These are phyloP conservation scores for Lordiphosa mommai DNA, from an alignment of 1,140 invertebrate genomes.

Conservation along the genomic window DNA sequence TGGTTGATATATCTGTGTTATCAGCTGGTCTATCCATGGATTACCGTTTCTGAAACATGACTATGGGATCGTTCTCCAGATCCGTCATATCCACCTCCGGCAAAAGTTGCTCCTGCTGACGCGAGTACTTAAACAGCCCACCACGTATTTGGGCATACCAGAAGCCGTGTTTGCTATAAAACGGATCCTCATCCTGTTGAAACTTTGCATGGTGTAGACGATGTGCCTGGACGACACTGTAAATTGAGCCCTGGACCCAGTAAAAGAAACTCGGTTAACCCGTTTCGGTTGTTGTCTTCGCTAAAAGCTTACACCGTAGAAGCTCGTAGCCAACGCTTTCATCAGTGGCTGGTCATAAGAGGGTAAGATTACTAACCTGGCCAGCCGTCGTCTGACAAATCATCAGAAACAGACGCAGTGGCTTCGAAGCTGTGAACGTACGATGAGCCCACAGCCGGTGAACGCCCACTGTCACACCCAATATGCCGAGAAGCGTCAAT, in stretches of 20 bases:
- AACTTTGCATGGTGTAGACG: conserved; percentile 94
- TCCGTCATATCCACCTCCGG: conserved; percentile 91
- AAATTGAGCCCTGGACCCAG: conserved; percentile 83
- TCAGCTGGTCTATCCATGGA: neutral
- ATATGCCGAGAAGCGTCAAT: conserved; percentile 82
- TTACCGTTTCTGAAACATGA: conserved; percentile 91
- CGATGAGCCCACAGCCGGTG: conserved; percentile 95
- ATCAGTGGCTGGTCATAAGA: too few species aligned
- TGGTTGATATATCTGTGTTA: neutral
- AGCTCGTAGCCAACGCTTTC: too few species aligned
- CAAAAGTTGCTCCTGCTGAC: conserved; percentile 85
- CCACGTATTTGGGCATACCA: conserved; percentile 90
- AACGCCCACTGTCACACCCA: conserved; percentile 91
- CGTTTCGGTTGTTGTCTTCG: conserved; percentile 30
- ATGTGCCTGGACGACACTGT: conserved; percentile 90
- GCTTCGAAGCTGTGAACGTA: conserved; percentile 87
- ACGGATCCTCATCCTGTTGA: conserved; percentile 94
- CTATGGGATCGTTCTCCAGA: conserved; percentile 89
- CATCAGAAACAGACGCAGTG: conserved; percentile 88
- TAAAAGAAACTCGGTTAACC: neutral
- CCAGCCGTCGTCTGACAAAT: conserved; percentile 90
- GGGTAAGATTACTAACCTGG: conserved; percentile 88
- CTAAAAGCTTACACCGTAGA: conserved; percentile 3
- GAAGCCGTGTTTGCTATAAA: conserved; percentile 92
- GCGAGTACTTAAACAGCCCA: conserved; percentile 85